These are phyloP conservation scores for Melieria crassipennis DNA, from an alignment of 2,888 invertebrate species.

Conservation along the genomic window DNA sequence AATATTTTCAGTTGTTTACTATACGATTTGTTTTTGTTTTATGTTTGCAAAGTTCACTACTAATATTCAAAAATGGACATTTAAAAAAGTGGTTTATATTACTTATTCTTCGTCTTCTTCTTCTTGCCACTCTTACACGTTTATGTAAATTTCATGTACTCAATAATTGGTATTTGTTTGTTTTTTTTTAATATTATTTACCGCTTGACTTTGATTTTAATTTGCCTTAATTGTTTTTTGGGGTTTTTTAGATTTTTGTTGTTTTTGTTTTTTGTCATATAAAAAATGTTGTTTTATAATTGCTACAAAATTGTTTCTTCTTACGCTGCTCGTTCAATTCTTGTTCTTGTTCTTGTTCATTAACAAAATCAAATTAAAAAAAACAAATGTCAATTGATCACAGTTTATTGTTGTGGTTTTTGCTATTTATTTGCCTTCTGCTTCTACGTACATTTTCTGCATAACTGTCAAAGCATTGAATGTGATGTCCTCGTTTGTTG, in stretches of 20 bases:
- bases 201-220: constrained; percentile 21
- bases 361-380: not conserved
- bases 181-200: not conserved
- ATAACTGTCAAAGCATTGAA: too few relatives aligned
- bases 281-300: not conserved
- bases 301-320: not conserved
- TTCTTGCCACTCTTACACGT: not conserved
- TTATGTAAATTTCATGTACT: not conserved
- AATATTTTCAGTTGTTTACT: constrained; percentile 20
- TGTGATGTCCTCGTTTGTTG: not conserved
- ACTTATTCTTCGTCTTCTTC: constrained; percentile 23
- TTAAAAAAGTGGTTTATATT: constrained; percentile 53
- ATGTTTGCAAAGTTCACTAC: constrained; percentile 51
- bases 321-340: constrained; percentile 1
- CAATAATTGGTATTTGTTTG: constrained; percentile 5
- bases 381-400: constrained; percentile 32
- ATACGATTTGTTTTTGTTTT: constrained; percentile 33
- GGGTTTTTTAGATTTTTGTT: not conserved
- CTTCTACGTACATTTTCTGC: too few relatives aligned
- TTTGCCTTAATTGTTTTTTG: constrained; percentile 7
- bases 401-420: constrained; percentile 31
- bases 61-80: constrained; percentile 61
- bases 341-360: constrained; percentile 6
- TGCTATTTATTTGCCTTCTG: constrained; percentile 16
- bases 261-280: not conserved